Base-by-base conservation (phyloP, 92 coral and sea anemone species). In the Siderastrea siderea region DNA sequence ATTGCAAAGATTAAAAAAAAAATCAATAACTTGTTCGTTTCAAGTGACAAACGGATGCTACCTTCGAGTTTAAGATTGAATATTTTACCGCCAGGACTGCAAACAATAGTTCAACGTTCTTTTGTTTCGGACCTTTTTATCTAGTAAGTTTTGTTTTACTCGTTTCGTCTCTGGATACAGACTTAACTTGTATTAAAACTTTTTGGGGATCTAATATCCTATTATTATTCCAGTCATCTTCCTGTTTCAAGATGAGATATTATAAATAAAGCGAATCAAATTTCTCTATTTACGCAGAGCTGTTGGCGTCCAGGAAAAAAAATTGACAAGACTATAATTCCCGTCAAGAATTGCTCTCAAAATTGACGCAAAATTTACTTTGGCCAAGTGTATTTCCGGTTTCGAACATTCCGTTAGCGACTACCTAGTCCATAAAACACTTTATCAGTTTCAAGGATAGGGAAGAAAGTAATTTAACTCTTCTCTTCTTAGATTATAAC, bases 331-430 rank as follows among this genome's bases (percentile, higher is more conserved):
- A 68, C 26, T 61, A 62, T 74, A 84, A 66, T 50, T 58, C 59
- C 50, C 38, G 64, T 58, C 75, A 75, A 50, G n/a, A 52, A 12
- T 60, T n/a, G 74, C 53, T 48, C 44, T 75, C 47, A 68, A 77
- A 76, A 66, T 59, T 76, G 75, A 77, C 88, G 64, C 57, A 66
- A 68, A 50, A 71, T 86, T 71, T 76, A 65, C 66, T 66, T 80
- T 66, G 75, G 12, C 12, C 45, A 5, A 43, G 38, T 80, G 13
- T 52, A 38, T 80, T 53, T 80, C 65, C 78, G 74, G 64, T 47
- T 4, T 75, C n/a, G 67, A 11, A 75, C 64, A 52, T 88, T 71
- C 78, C 68, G 52, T 16, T 19, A 17, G 59, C 48, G 61, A 13
- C 16, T 4, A 65, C 52, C 38, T 47, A 7, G 3, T 49, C 50